Base-by-base conservation (phyloP, 2,797 vertebrate genomes). In the Acrocephalus scirpaceus region DNA sequence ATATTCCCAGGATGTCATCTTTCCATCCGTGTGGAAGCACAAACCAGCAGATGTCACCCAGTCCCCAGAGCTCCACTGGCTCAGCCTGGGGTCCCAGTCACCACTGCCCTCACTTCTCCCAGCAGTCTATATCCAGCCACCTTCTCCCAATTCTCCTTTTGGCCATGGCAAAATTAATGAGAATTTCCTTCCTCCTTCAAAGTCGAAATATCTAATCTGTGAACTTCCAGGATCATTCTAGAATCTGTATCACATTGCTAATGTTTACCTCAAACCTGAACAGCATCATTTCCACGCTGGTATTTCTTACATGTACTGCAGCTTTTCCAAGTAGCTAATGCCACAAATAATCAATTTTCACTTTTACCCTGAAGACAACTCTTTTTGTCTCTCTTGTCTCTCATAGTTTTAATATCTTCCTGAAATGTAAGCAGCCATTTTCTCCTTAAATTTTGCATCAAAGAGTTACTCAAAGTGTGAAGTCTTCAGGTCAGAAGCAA, bases 141-240 rank as follows among this genome's bases (percentile, higher is more conserved):
- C 19, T 56, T 66, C 7, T 32, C 13, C 5, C 0, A 0, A 1
- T 18, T 2, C 0, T n/a, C 29, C 51, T 69, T 40, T 45, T 34
- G 29, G 29, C 38, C 48, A 27, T 9, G 6, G 25, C 8, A 79
- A 50, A 73, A 64, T 14, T 18, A 34, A 42, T 16, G 5, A 38
- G 70, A 73, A 29, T 13, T 20, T 36, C 23, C 25, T 70, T 91
- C 21, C 16, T 19, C 19, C 21, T 84, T 71, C 22, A 2, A 81
- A 77, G 19, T 19, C 0, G 2, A 78, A 57, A n/a, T 30, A 72
- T 11, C 30, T 34, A 10, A n/a, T 16, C 23, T 34, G 4, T n/a
- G 30, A 81, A 40, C 5, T 71, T 78, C 7, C 15, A 67, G 32
- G 7, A 71, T 71, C 65, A 51, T 69, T 86, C 38, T 58, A 75